phyloP scores from a whole-genome alignment of 2,113 vertebrate species.

The Jacana jacana region DNA sequence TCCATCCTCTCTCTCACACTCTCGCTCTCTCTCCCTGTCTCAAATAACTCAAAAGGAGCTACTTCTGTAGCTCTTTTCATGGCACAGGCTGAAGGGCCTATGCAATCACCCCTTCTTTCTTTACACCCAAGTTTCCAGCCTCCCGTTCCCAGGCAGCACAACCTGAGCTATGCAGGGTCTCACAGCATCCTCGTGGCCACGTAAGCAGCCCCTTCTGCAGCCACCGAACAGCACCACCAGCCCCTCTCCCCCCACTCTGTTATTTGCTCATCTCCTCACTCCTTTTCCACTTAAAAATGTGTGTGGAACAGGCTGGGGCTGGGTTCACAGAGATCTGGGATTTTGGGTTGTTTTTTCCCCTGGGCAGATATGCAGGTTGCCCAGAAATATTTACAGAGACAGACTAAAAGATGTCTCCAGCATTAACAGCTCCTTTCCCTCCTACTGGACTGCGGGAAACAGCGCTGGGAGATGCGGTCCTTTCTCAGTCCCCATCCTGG shows the following conservation, averaged over 20 bases:
- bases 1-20: background rate
- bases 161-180: background rate
- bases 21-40: background rate
- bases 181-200: background rate
- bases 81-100: background rate
- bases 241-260: background rate
- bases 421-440: background rate
- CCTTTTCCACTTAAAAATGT: background rate
- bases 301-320: background rate
- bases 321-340: background rate
- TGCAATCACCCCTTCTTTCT: background rate
- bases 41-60: background rate
- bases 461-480: accelerated
- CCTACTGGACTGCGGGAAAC: background rate
- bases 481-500: background rate
- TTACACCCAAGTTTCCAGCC: background rate
- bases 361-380: background rate
- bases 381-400: background rate
- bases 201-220: background rate
- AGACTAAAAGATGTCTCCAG: background rate
- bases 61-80: background rate
- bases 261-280: background rate
- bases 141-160: background rate
- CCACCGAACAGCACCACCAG: background rate
- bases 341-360: background rate